These are phyloP conservation scores for Drosophila buzzatii DNA, from an alignment of 2,888 invertebrate species.

Conservation along the genomic window DNA sequence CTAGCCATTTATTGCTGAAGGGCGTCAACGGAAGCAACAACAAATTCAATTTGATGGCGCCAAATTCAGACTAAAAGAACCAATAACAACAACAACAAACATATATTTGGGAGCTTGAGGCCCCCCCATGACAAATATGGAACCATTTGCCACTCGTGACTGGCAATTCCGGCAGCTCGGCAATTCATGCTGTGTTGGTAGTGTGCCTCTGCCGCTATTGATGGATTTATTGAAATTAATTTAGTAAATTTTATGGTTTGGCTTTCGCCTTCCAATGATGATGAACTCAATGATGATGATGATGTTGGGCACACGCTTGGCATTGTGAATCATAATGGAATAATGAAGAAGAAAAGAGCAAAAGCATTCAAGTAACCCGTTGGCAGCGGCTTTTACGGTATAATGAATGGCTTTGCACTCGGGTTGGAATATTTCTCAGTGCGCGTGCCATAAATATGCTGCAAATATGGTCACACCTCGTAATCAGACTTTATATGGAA, in stretches of 20 bases:
- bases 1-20: constrained; percentile 23
- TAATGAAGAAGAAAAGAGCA: constrained; percentile 8
- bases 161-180: constrained; percentile 37
- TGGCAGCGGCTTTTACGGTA: constrained; percentile 16
- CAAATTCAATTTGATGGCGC: constrained; percentile 72
- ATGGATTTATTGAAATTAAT: constrained; percentile 78
- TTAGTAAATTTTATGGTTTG: constrained; percentile 52
- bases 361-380: constrained; percentile 13
- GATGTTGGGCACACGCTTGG: constrained; percentile 33
- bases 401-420: constrained; percentile 12
- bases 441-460: constrained; percentile 5
- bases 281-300: constrained; percentile 3
- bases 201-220: constrained; percentile 44
- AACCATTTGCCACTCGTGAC: constrained; percentile 40
- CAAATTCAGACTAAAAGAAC: constrained; percentile 40
- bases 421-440: constrained; percentile 5
- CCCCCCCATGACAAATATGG: constrained; percentile 19
- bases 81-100: constrained; percentile 18
- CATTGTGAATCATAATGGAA: constrained; percentile 37
- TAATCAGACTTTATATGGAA: constrained; percentile 26
- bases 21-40: constrained; percentile 66
- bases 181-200: constrained; percentile 23
- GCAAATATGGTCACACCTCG: constrained; percentile 24
- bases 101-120: constrained; percentile 23
- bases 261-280: constrained; percentile 12